Evolutionary conservation across 2,888 invertebrate species (phyloP).

Genomic region (Zaprionus lineosus): DNA sequence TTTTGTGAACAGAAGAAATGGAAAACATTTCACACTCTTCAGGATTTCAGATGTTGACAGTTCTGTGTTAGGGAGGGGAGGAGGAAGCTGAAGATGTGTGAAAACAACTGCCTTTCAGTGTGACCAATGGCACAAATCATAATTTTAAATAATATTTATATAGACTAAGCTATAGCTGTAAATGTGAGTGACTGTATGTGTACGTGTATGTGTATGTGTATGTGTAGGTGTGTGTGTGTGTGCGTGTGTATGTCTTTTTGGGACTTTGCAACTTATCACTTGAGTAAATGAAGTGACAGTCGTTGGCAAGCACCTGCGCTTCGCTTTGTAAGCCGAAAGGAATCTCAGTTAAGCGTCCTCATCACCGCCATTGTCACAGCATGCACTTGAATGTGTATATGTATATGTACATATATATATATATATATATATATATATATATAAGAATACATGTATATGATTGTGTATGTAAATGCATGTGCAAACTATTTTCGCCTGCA

Average conservation of each 20-base stretch:
- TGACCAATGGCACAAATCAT: constrained; percentile 68
- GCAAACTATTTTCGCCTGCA: constrained; percentile 59
- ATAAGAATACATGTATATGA: no score
- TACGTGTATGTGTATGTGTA: constrained; percentile 40
- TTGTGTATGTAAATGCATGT: no score
- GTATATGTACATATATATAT: no score
- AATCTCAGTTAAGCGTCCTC: constrained; percentile 9
- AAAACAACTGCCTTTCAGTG: constrained; percentile 39
- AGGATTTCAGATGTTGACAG: constrained; percentile 27
- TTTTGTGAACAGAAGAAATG: constrained; percentile 63
- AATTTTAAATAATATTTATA: constrained; percentile 75
- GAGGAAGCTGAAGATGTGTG: constrained; percentile 13
- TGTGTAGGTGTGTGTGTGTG: constrained; percentile 4
- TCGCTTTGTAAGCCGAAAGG: constrained; percentile 3
- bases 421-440: no score
- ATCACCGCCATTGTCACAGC: constrained; percentile 41
- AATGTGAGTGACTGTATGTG: no score
- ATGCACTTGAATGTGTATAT: no score
- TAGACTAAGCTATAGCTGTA: no score
- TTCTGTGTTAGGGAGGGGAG: no score
- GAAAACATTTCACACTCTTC: constrained; percentile 41
- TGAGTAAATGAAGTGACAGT: constrained; percentile 51
- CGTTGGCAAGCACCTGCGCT: constrained; percentile 2
- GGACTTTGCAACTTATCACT: constrained; percentile 40
- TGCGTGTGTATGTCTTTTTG: constrained; percentile 8